Percentiles rank a stretch among this genome's conserved stretches.
Evolutionary conservation across 2,797 vertebrate genomes (phyloP).

Genomic region (Delichon dasypus): DNA sequence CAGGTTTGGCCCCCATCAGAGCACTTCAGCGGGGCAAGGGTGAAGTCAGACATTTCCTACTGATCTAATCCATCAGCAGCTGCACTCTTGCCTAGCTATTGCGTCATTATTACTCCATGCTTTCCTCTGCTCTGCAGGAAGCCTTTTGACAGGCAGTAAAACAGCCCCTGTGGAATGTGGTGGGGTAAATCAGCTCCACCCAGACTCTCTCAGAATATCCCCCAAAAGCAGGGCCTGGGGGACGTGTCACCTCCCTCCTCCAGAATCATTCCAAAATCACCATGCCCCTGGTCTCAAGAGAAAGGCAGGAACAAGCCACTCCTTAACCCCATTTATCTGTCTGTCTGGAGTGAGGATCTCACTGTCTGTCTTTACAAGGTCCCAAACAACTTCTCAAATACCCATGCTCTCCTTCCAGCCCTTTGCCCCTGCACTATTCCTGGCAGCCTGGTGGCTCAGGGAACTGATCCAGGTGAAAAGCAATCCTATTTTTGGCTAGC

Average conservation of each 20-base stretch:
- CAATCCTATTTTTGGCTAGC: background rate
- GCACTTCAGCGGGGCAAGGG: background rate
- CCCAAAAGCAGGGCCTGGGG: background rate
- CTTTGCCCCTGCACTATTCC: background rate
- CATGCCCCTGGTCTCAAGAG: no score
- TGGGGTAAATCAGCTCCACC: background rate
- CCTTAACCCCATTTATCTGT: background rate
- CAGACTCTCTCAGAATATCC: background rate
- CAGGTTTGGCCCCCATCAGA: background rate
- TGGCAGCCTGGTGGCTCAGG: background rate
- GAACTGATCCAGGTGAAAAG: background rate
- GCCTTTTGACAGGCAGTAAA: background rate
- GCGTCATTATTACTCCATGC: background rate
- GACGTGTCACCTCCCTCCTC: background rate
- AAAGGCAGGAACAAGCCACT: background rate
- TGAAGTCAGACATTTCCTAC: background rate
- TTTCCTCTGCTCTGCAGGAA: background rate
- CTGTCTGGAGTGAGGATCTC: rapidly evolving
- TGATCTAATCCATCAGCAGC: background rate
- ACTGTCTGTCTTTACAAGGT: rapidly evolving
- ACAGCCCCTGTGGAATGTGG: rapidly evolving
- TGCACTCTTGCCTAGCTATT: background rate
- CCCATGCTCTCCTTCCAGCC: background rate
- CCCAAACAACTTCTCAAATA: background rate
- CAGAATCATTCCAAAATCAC: background rate